Base-by-base conservation (phyloP, 2,113 vertebrate species). In the Paracanthobrama guichenoti region DNA sequence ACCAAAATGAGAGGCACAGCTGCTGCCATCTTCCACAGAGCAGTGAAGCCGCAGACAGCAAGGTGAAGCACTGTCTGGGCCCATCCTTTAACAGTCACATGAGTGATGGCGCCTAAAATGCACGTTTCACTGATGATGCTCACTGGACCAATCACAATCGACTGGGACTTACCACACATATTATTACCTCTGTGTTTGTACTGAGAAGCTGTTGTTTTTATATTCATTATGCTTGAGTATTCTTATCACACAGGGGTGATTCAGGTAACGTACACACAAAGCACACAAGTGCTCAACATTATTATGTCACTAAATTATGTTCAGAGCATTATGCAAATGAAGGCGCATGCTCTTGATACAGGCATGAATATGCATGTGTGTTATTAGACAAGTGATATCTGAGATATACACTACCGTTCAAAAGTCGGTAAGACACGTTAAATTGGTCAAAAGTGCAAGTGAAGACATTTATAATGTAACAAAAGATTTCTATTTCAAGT, bases 11-110 rank as follows among this genome's bases (percentile, higher is more conserved):
- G 86, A 73, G 57, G 7, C 66, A 75, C 79, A 79, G 86, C 80
- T 87, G 84, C 79, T 76, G 57, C 26, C 59, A 73, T 83, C 67
- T 83, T 85, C 75, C 69, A 81, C 73, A 85, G 79, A 79, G 80
- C 35, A 6, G 24, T 74, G 57, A 60, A 87, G 79, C 46, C 44
- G 4, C 35, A 85, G 74, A 83, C 64, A 76, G 78, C 39, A 78
- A 60, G 53, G 31, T 85, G 73, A 78, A 35, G 82, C 48, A 24
- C 64, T 35, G 35, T 35, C 35, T 78, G 60, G 53, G 53, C 62
- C 67, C 42, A 28, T 87, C 39, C 20, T 26, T 71, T 85, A 55
- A 66, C 73, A 72, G 66, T 62, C 59, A 59, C 14, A 59, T 6
- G 31, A 31, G 50, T 26, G 28, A 39, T 46, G 48, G 35, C 24